Conservation (phyloP, 2,113 vertebrate species). For the Ceratotherium simum region DNA sequence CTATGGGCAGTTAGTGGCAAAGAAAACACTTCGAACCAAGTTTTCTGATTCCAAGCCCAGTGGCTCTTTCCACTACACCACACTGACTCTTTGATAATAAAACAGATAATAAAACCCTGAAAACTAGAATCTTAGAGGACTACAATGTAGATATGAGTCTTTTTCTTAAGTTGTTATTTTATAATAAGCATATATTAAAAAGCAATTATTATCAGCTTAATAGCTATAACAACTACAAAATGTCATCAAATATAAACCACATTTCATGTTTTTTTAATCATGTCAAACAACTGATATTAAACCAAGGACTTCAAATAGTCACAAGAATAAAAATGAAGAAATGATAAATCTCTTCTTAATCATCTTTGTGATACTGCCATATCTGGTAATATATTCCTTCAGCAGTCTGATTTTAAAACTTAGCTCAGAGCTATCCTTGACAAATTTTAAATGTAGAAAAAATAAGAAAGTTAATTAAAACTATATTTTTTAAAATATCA, state of each 20-base stretch:
- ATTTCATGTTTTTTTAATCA: conserved; percentile 56
- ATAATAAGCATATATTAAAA: conserved; percentile 17
- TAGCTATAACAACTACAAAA: not conserved
- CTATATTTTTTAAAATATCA: not conserved
- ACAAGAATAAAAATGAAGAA: conserved; percentile 46
- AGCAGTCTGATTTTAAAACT: conserved; percentile 42
- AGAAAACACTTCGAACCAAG: not conserved
- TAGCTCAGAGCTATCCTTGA: conserved; percentile 29
- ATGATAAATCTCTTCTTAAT: conserved; percentile 11
- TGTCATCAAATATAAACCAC: not conserved
- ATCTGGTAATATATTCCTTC: not conserved
- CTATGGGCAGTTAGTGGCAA: not conserved
- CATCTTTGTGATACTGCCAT: not conserved
- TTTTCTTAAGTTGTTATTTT: conserved; percentile 25
- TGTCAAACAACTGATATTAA: conserved; percentile 47
- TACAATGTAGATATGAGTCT: not conserved
- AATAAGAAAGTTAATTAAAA: not conserved
- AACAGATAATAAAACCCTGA: not conserved
- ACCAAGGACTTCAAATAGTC: conserved; percentile 40
- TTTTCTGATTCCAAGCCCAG: not conserved
- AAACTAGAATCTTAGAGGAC: not conserved
- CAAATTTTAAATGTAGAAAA: conserved; percentile 52
- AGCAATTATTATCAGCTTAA: conserved; percentile 4
- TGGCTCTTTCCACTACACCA: not conserved
- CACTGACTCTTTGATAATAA: not conserved